A percentile compares a stretch with the other conserved stretches of the same genome.
Evolutionary conservation across 2,797 vertebrate genomes (phyloP).

Genomic region (Taeniopygia guttata): DNA sequence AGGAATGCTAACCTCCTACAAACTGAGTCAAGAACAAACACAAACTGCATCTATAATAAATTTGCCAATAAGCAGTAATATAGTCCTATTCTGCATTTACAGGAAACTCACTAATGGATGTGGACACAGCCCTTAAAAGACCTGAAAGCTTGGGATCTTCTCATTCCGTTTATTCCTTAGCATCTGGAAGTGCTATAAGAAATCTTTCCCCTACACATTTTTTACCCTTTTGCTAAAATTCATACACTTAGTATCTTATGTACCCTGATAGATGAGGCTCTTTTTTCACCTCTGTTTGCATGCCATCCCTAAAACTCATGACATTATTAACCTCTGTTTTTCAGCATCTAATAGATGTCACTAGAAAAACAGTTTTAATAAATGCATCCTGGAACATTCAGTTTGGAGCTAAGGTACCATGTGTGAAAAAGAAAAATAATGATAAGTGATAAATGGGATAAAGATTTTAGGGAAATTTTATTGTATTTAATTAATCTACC

Average conservation of each 20-base stretch:
- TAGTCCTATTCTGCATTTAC: conserved; percentile 4
- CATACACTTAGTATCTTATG: conserved; percentile 17
- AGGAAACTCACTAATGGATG: conserved; percentile 22
- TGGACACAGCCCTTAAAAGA: neutral
- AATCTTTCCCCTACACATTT: neutral
- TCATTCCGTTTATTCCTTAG: neutral
- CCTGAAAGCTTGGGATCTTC: neutral
- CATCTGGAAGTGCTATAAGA: neutral
- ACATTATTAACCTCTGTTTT: conserved; percentile 59
- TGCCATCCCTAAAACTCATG: conserved; percentile 27
- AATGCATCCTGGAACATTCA: conserved; percentile 45
- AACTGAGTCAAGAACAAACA: neutral
- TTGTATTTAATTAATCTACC: conserved; percentile 81
- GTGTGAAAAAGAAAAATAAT: conserved; percentile 62
- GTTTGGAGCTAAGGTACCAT: conserved; percentile 55
- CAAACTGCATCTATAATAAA: neutral
- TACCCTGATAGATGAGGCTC: conserved; percentile 8
- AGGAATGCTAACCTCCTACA: neutral
- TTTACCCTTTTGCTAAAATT: conserved; percentile 45
- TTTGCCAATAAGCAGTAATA: neutral
- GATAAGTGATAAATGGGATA: conserved; percentile 72
- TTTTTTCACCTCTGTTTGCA: conserved; percentile 56
- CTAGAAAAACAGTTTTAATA: conserved; percentile 57
- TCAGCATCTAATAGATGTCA: conserved; percentile 62
- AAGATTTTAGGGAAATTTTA: conserved; percentile 76